phyloP scores from a whole-genome alignment of 2,797 vertebrate species.

The Pipistrellus pygmaeus region DNA sequence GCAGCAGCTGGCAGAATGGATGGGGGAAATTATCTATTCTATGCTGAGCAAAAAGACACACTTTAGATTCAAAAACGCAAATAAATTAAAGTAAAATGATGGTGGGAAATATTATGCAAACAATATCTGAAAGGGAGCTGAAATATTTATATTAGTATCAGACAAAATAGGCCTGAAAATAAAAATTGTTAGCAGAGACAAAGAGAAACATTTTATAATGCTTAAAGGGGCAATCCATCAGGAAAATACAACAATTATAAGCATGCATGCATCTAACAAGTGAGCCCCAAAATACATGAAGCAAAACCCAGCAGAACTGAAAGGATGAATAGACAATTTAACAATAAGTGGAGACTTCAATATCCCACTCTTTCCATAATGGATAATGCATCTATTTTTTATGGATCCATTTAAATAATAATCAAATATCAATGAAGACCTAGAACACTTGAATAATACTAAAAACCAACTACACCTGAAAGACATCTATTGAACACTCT shows the following conservation, averaged over 20 bases:
- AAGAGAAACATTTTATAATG: background rate
- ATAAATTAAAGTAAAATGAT: background rate
- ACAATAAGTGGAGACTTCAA: background rate
- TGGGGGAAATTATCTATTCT: background rate
- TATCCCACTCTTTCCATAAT: background rate
- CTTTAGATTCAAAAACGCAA: background rate
- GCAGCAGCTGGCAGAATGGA: background rate
- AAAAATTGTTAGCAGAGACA: background rate
- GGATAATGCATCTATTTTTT: background rate
- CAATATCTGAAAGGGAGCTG: background rate
- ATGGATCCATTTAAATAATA: background rate
- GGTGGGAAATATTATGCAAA: background rate
- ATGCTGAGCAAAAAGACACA: background rate
- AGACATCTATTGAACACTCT: background rate
- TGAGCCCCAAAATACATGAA: background rate
- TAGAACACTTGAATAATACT: background rate
- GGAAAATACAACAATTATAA: background rate
- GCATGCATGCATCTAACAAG: background rate
- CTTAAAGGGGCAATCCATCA: background rate
- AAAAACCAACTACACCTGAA: background rate
- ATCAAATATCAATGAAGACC: background rate
- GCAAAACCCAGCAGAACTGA: background rate
- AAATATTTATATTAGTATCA: background rate
- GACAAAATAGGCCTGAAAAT: background rate
- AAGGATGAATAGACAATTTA: background rate